Percentiles rank a stretch among this genome's conserved stretches.
These are phyloP conservation scores for Mustela lutreola DNA, from an alignment of 2,113 vertebrate genomes.

Conservation along the genomic window DNA sequence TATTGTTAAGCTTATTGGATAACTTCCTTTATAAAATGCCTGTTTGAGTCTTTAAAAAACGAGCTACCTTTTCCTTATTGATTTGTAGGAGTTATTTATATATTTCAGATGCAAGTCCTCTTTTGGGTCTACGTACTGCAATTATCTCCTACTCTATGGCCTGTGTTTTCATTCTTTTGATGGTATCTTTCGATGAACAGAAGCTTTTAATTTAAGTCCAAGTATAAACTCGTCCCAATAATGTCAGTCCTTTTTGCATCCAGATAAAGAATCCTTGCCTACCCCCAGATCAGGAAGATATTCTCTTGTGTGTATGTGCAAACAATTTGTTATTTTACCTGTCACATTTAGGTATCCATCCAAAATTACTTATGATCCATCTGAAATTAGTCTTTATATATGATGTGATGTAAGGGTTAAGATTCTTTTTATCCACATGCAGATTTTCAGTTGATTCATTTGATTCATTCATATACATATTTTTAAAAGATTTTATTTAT, in stretches of 20 bases:
- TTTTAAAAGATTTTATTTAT: too few relatives aligned
- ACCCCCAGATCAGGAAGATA: conserved; percentile 32
- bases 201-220: neutral
- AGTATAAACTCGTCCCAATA: neutral
- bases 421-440: conserved; percentile 5
- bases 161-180: conserved; percentile 12
- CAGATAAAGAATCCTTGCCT: conserved; percentile 32
- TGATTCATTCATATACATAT: too few relatives aligned
- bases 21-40: neutral
- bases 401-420: neutral
- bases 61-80: neutral
- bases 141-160: neutral
- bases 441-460: conserved; percentile 37
- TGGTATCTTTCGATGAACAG: conserved; percentile 4
- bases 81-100: neutral
- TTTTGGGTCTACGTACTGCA: neutral
- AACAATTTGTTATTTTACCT: conserved; percentile 20
- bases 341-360: neutral
- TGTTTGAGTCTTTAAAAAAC: neutral
- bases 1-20: neutral
- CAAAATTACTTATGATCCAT: conserved; percentile 11
- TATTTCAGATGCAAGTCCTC: neutral
- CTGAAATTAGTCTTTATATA: conserved; percentile 34
- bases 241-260: neutral
- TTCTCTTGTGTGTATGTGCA: neutral